Evolutionary conservation across 2,888 invertebrate genomes (phyloP), one percentile per base, ranked within the genome.

Genomic region (Ganaspis brasiliensis): DNA sequence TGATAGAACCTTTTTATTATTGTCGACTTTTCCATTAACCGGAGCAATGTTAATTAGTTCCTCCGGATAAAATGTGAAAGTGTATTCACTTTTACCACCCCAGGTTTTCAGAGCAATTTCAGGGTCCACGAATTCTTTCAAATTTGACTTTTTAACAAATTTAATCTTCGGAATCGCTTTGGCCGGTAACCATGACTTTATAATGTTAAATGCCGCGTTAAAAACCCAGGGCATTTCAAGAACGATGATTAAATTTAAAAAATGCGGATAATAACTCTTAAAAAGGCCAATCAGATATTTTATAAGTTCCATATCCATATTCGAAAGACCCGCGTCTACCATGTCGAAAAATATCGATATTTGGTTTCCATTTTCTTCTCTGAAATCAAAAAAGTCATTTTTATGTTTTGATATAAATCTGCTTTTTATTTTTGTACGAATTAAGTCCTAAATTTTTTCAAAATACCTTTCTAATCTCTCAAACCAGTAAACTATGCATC

Each of bases 221-320:
- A 98, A 92, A 0, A 98, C 94, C 98, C 98, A 98, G 0, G 98
- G 97, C 96, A 98, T 97, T 90, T 98, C 98, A 90, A 94, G 97
- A 73, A 98, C 96, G 45, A 98, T 92, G 82, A 98, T 97, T 88
- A 97, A 97, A 87, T 97, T 98, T 79, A 97, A 92, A 87, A 96
- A 95, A 90, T 94, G 94, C 0, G 98, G 98, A 91, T 98, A 98
- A 89, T 98, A 98, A 21, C 93, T 92, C 90, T 98, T 98, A 89
- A 98, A 97, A 24, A 97, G 93, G 24, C 94, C 95, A 82, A 98
- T 97, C 79, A 98, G 92, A 88, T 96, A 97, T 89, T 96, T 97
- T 0, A 96, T 96, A 76, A 98, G 94, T 35, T 98, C 98, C 95
- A 98, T 95, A 89, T 99, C 98, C 94, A 98, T 94, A 87, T 98